Conservation (phyloP, 1,140 invertebrate genomes). For the Drosophila setifemur region DNA sequence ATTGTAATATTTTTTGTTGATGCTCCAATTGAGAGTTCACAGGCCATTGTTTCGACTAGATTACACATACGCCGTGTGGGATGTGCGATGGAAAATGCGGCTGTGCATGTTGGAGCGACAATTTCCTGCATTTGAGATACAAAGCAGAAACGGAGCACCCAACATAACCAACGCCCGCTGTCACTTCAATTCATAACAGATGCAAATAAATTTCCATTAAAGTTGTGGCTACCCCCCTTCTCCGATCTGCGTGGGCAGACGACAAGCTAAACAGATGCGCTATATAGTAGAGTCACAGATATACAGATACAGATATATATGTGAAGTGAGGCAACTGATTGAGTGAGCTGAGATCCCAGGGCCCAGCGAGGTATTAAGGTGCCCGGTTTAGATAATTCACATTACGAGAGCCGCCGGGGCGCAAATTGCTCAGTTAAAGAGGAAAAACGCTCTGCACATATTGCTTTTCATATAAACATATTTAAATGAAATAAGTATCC, state of each 20-base stretch:
- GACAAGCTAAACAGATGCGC: conserved; percentile 40
- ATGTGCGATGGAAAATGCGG: not conserved
- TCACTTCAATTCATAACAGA: conserved; percentile 74
- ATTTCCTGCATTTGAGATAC: conserved; percentile 41
- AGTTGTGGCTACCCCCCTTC: conserved; percentile 17
- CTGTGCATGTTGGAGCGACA: conserved; percentile 19
- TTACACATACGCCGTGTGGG: conserved; percentile 65
- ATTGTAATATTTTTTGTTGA: conserved; percentile 13
- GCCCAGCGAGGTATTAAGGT: conserved; percentile 13
- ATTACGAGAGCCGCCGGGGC: conserved; percentile 42
- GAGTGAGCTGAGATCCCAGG: conserved; percentile 5
- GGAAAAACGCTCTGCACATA: conserved; percentile 56
- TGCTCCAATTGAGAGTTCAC: conserved; percentile 53
- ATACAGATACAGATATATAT: not conserved
- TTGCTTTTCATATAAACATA: conserved; percentile 61
- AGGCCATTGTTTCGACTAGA: conserved; percentile 29
- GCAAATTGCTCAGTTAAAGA: conserved; percentile 33
- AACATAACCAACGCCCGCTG: conserved; percentile 59
- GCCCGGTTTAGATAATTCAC: conserved; percentile 60
- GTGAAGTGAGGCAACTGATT: conserved; percentile 18
- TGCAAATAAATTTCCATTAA: conserved; percentile 79
- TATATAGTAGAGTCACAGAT: not conserved
- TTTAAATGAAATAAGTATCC: conserved; percentile 49
- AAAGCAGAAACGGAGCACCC: conserved; percentile 11
- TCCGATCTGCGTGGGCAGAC: conserved; percentile 34